These are phyloP conservation scores for Apamea sordens DNA, from an alignment of 2,888 invertebrate genomes.

Conservation along the genomic window DNA sequence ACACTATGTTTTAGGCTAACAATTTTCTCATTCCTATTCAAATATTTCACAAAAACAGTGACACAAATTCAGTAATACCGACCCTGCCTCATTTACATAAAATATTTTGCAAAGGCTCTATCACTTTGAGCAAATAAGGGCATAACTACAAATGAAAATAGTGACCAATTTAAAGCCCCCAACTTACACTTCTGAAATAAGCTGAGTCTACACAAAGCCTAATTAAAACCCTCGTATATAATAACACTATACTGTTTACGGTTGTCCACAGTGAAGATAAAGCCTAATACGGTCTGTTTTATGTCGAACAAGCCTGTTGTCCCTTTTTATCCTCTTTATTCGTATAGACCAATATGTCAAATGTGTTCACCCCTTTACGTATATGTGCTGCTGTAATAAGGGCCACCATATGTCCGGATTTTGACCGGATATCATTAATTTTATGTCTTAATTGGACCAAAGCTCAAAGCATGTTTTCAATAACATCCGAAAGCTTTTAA, in stretches of 20 bases:
- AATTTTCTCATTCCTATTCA: not conserved
- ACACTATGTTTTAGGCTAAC: not conserved
- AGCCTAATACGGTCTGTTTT: constrained; percentile 26
- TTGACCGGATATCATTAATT: constrained; percentile 42
- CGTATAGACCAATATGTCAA: constrained; percentile 25
- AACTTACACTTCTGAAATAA: constrained; percentile 33
- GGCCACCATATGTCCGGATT: constrained; percentile 17
- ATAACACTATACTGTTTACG: constrained; percentile 24
- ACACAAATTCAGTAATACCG: constrained; percentile 9
- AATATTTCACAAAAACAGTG: not conserved
- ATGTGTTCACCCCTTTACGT: constrained; percentile 34
- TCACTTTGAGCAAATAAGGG: constrained; percentile 28
- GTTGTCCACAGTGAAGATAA: constrained; percentile 36
- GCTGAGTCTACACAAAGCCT: constrained; percentile 50
- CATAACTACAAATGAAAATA: constrained; percentile 39
- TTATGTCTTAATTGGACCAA: constrained; percentile 28
- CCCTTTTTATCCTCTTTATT: constrained; percentile 49
- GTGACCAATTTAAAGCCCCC: constrained; percentile 9
- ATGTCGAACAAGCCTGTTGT: constrained; percentile 21
- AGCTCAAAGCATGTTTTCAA: constrained; percentile 36
- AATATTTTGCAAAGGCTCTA: constrained; percentile 2
- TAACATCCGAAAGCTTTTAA: constrained; percentile 44
- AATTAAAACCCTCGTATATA: constrained; percentile 55
- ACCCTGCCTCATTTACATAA: constrained; percentile 17
- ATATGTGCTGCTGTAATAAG: not conserved